Percentiles rank a stretch among this genome's conserved stretches.
These are phyloP conservation scores for Drosophila varians DNA, from an alignment of 1,140 invertebrate species.

Conservation along the genomic window DNA sequence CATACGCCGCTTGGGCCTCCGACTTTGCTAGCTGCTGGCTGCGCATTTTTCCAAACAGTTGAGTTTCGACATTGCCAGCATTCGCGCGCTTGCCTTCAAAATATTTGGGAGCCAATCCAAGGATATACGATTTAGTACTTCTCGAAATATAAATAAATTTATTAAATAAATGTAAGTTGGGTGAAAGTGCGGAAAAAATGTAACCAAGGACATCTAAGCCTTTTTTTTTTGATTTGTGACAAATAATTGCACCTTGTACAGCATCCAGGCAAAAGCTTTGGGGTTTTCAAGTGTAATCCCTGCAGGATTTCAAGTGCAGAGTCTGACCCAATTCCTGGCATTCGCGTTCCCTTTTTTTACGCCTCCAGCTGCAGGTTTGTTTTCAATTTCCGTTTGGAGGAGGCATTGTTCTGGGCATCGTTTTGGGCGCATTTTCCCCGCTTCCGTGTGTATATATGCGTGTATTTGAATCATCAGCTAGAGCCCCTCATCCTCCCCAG, in stretches of 20 bases:
- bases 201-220: background rate
- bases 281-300: background rate
- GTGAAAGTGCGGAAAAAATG: background rate
- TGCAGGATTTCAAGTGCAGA: conserved; percentile 45
- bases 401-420: conserved; percentile 51
- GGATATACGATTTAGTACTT: background rate
- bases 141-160: background rate
- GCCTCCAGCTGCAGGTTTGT: conserved; percentile 15
- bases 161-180: conserved; percentile 24
- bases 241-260: background rate
- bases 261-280: background rate
- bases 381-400: conserved; percentile 19
- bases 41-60: conserved; percentile 75
- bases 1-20: conserved; percentile 74
- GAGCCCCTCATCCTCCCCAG: conserved; percentile 1
- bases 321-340: conserved; percentile 54
- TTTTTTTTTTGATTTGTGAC: background rate
- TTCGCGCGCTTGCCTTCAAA: conserved; percentile 53
- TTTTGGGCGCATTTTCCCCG: conserved; percentile 40
- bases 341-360: conserved; percentile 12
- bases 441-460: conserved; percentile 54
- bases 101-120: conserved; percentile 3
- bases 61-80: conserved; percentile 65
- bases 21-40: conserved; percentile 50
- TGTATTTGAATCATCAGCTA: conserved; percentile 34